Conservation (phyloP, 2,113 vertebrate species). For the Stictonetta naevosa region DNA sequence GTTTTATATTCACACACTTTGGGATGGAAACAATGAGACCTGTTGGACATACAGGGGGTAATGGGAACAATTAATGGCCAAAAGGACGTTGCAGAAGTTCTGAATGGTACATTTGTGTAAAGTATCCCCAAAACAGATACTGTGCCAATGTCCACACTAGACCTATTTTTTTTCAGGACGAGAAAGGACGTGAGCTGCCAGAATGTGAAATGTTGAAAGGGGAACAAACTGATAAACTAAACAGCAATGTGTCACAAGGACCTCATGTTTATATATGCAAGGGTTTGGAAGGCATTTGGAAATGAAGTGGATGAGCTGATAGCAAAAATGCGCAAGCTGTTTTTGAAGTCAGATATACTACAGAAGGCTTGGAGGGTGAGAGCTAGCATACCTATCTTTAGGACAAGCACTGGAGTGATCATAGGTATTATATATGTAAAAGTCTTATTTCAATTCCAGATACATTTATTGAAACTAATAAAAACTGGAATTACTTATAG, state of each 20-base stretch:
- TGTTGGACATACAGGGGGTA: neutral
- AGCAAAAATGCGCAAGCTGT: neutral
- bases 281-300: slow-evolving; percentile 38
- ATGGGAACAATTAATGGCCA: neutral
- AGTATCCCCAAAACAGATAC: neutral
- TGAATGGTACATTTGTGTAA: neutral
- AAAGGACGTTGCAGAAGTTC: neutral
- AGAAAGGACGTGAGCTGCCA: slow-evolving; percentile 14
- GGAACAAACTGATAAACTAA: slow-evolving; percentile 53
- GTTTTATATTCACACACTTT: neutral
- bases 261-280: neutral
- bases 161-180: neutral
- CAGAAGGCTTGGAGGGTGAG: neutral
- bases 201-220: neutral
- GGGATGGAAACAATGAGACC: neutral
- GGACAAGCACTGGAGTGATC: neutral
- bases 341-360: fast-evolving
- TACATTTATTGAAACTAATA: neutral
- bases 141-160: neutral
- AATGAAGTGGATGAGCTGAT: slow-evolving; percentile 37
- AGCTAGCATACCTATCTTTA: neutral
- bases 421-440: neutral
- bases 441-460: neutral
- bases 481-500: neutral
- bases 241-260: slow-evolving; percentile 21